phyloP scores from a whole-genome alignment of 2,113 vertebrate genomes.

The Baryphthengus martii region DNA sequence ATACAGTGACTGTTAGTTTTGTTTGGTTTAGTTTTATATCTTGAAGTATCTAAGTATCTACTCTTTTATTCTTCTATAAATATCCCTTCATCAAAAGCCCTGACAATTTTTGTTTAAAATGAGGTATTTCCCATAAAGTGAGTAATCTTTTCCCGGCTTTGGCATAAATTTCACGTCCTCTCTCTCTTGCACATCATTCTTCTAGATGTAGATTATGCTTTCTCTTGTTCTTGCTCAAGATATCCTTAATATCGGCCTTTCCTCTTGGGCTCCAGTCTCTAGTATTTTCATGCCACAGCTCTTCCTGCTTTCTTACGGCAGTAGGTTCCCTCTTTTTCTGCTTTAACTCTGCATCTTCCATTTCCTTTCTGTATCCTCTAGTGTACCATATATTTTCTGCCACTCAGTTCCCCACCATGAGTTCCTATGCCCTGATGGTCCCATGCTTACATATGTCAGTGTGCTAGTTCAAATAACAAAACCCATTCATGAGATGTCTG shows the following conservation, averaged over 20 bases:
- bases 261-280: neutral
- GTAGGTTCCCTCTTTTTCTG: neutral
- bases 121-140: neutral
- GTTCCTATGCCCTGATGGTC: neutral
- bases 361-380: neutral
- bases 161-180: neutral
- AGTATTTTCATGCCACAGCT: neutral
- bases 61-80: neutral
- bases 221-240: neutral
- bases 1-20: neutral
- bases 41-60: neutral
- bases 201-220: neutral
- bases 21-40: neutral
- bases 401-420: neutral
- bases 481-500: neutral
- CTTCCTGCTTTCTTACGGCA: neutral
- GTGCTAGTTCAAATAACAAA: neutral
- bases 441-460: neutral
- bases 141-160: neutral
- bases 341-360: neutral
- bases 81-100: neutral
- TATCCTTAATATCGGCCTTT: neutral
- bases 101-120: neutral
- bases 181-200: neutral
- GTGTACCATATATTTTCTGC: neutral